phyloP scores from a whole-genome alignment of 2,113 vertebrate genomes.

The Xiphophorus hellerii region DNA sequence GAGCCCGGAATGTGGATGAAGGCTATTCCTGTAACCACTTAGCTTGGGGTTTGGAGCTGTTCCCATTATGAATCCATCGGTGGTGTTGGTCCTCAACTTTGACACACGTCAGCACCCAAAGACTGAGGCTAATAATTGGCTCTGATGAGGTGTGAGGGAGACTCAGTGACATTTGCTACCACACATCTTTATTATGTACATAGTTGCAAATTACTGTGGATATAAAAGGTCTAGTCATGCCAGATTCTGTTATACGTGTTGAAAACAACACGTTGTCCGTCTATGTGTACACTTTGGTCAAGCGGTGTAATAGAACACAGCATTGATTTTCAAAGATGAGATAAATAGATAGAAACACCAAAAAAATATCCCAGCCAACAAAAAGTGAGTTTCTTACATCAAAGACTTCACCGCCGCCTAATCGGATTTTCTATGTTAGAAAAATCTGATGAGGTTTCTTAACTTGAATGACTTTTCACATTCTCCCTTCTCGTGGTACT shows the following conservation, averaged over 20 bases:
- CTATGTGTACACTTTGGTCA: slow-evolving; percentile 21
- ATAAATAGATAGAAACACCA: slow-evolving; percentile 8
- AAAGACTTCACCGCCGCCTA: slow-evolving; percentile 4
- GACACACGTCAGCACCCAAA: slow-evolving; percentile 2
- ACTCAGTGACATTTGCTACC: slow-evolving; percentile 4
- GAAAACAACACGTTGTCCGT: slow-evolving; percentile 24
- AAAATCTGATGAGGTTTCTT: neutral
- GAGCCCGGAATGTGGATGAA: slow-evolving; percentile 45
- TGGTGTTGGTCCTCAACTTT: slow-evolving; percentile 30
- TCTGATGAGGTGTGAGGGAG: slow-evolving; percentile 3
- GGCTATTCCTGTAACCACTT: slow-evolving; percentile 67
- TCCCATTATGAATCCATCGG: slow-evolving; percentile 46
- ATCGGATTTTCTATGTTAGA: neutral
- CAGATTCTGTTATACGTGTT: slow-evolving; percentile 29
- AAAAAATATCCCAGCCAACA: slow-evolving; percentile 1
- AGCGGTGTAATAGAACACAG: slow-evolving; percentile 28
- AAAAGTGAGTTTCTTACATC: slow-evolving; percentile 6
- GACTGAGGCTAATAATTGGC: slow-evolving; percentile 3
- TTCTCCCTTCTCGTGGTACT: neutral
- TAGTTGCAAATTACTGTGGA: slow-evolving; percentile 29
- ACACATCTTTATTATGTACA: neutral
- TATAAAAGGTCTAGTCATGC: slow-evolving; percentile 17
- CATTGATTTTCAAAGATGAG: slow-evolving; percentile 14
- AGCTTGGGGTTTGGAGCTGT: slow-evolving; percentile 52
- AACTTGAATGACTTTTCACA: neutral